Evolutionary conservation across 1,140 invertebrate species (phyloP), one percentile per base, ranked within the genome.

Genomic region (Wasmannia auropunctata): DNA sequence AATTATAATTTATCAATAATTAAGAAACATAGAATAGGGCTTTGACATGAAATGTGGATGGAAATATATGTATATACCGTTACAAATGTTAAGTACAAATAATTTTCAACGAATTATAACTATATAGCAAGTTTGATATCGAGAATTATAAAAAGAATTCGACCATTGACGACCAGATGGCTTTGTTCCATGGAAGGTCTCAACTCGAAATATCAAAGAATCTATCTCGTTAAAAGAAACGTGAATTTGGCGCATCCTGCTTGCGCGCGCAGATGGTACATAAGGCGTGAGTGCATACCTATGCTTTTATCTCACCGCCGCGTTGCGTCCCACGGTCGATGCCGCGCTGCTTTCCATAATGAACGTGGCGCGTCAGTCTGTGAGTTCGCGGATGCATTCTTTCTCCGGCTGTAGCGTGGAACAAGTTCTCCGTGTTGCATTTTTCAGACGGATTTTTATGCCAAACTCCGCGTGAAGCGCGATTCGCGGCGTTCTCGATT

Each of bases 231-330:
- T 83, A 83, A 58, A 60, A 46, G 79, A 7, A 46, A 43, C 14
- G 10, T 79, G 43, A 67, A 51, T 79, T 22, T 19, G 37, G 40
- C 3, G 19, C 60, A 49, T 65, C 2, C 28, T 28, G 22, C 28
- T 49, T 40, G n/a, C 49, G 28, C 67, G 28, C 51, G 25, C 22
- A 19, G n/a, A 56, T 63, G 40, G n/a, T 34, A 25, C 16, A 49
- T 69, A 70, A 60, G 70, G 19, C 25, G 31, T 28, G 40, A 60
- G 51, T 85, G 63, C 79, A 79, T 84, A n/a, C n/a, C n/a, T n/a
- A 72, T 49, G 72, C 86, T 88, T 88, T 88, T 88, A 88, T 88
- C 87, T 88, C 69, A 69, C 40, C 34, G 37, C 58, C 19, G 19
- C 28, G 28, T 60, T 72, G 49, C 54, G 3, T 58, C 37, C 49